Base-by-base conservation (phyloP, 2,888 invertebrate species). In the Chromoteleia sp. region DNA sequence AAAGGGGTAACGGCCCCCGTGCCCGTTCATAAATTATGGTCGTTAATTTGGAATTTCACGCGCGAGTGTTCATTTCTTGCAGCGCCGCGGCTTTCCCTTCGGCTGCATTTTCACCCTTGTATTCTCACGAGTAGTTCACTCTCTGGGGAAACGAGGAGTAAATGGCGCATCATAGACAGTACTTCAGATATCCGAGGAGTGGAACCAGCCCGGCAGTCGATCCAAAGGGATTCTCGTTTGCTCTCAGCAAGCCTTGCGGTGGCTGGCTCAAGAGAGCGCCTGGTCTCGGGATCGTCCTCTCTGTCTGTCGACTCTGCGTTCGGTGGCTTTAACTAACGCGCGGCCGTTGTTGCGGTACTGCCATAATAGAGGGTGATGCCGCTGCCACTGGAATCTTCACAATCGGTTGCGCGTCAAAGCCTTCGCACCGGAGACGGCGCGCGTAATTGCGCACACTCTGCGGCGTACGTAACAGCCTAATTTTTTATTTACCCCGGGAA, bases 321-420 rank as follows among this genome's bases (percentile, higher is more conserved):
- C 19, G 15, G 67, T 5, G 30, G 70, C 48, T 58, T 58, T 36
- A 58, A 25, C 36, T 58, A 48, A 59, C 39, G 58, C 70, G 45
- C 17, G 58, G 58, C 21, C 48, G 70, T 58, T 70, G 58, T 48
- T 70, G 58, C 50, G 70, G 45, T 21, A 33, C 5, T 21, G 33
- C 33, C 36, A 25, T 48, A 58, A 58, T 58, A 68, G 45, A 68
- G 71, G 59, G 45, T 33, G 58, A 50, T 45, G 45, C 59, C 59
- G 45, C 59, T 71, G 59, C 61, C 73, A 61, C 61, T 73, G 61
- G 43, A 48, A 52, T 52, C 52, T 73, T 73, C 61, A 73, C 61
- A 73, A 73, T 61, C 43, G 73, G 61, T 50, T 73, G 74, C 41
- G 21, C 63, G 54, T 74, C 74, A 74, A 74, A 74, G 74, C 43